Conservation (phyloP, 2,113 vertebrate genomes). For the Fregata magnificens region DNA sequence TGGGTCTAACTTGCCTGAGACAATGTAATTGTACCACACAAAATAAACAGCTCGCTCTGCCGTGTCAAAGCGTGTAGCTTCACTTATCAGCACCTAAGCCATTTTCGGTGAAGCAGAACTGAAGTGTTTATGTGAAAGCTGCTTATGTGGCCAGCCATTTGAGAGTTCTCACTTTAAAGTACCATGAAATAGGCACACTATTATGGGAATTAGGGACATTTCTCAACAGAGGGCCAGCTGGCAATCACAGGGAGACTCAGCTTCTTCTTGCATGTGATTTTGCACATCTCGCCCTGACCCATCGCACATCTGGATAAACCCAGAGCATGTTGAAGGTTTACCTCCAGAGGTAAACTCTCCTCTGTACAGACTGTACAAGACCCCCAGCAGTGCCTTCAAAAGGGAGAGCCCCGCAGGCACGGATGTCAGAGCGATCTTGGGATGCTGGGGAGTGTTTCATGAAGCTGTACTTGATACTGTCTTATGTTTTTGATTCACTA, state of each 20-base stretch:
- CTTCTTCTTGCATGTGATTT: not conserved
- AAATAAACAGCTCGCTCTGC: not conserved
- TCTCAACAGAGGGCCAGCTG: conserved; percentile 4
- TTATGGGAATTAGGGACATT: conserved; percentile 29
- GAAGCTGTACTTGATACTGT: not conserved
- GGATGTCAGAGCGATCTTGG: rapidly evolving
- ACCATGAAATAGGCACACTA: conserved; percentile 45
- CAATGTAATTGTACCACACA: not conserved
- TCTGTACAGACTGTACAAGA: not conserved
- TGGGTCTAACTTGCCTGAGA: not conserved
- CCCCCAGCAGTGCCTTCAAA: not conserved
- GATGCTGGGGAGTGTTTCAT: not conserved
- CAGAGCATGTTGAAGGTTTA: not conserved
- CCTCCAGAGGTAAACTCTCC: not conserved
- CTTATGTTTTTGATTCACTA: not conserved
- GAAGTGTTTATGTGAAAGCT: conserved; percentile 62
- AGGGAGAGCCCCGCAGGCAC: not conserved
- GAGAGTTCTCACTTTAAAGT: conserved; percentile 23
- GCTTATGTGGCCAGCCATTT: conserved; percentile 42
- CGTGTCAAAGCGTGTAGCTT: not conserved
- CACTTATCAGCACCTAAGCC: conserved; percentile 46
- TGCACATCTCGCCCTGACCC: not conserved
- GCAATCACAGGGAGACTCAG: not conserved
- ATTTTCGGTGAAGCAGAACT: conserved; percentile 42
- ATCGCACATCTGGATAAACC: not conserved